Percentiles rank a stretch among this genome's conserved stretches.
These are phyloP conservation scores for Pterobdella sp. DNA, from an alignment of 2,888 invertebrate genomes.

Conservation along the genomic window DNA sequence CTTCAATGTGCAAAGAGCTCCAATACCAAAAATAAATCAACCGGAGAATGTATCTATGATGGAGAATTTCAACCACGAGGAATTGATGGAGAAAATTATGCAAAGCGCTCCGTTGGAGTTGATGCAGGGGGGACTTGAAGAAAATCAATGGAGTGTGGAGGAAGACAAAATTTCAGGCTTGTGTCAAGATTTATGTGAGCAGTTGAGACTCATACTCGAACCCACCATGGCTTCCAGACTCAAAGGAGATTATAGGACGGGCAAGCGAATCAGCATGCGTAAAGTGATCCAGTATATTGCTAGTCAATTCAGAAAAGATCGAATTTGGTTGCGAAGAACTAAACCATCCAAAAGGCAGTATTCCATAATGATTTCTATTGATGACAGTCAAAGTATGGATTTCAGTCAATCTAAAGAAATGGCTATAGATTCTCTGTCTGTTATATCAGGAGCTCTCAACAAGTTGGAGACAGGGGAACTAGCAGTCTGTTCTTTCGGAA, in stretches of 20 bases:
- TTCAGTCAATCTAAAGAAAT: constrained; percentile 61
- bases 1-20: neutral
- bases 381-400: constrained; percentile 73
- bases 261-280: constrained; percentile 93
- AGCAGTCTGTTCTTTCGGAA: constrained; percentile 64
- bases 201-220: constrained; percentile 83
- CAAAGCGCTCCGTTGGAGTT: neutral
- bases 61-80: constrained; percentile 1
- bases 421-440: constrained; percentile 85
- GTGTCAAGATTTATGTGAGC: constrained; percentile 81
- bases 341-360: constrained; percentile 91
- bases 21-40: neutral
- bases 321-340: constrained; percentile 92
- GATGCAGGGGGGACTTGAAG: constrained; percentile 8
- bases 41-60: neutral
- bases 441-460: constrained; percentile 77
- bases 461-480: constrained; percentile 88
- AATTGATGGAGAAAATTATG: neutral
- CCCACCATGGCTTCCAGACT: constrained; percentile 85
- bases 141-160: constrained; percentile 47
- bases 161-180: constrained; percentile 53
- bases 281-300: constrained; percentile 97
- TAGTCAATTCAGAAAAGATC: constrained; percentile 94
- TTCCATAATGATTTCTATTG: constrained; percentile 88
- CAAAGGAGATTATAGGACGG: constrained; percentile 90